Base-by-base conservation (phyloP, 1,140 invertebrate genomes). In the Lepidotrigona ventralis region DNA sequence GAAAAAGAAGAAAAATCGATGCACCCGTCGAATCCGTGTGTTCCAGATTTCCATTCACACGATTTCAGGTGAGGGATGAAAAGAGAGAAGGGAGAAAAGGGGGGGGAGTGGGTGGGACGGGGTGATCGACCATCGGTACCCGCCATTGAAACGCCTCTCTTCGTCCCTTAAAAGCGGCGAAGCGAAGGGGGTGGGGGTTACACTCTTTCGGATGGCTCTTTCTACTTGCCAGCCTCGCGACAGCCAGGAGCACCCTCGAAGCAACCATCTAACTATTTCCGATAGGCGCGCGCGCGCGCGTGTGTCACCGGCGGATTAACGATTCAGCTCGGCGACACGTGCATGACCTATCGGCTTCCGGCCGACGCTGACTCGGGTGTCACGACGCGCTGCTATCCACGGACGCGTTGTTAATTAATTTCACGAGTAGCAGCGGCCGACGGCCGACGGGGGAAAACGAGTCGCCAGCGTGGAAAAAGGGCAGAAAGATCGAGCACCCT, bases 341-440 rank as follows among this genome's bases (percentile, higher is more conserved):
- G 80, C 80, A 82, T 77, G 80, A 82, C 73, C 80, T 82, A 77
- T 82, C 80, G 80, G 73, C 54, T 77, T 60, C 53, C 70, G 14
- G 70, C 70, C 39, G 33, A 74, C 80, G 79, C 17, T 46, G 73
- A 77, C 80, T 81, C 39, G 11, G 11, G 53, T 58, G 72, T 56
- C 66, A 69, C 53, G 53, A 66, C 26, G 63, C 33, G 33, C 56
- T 23, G 56, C 60, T 77, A 77, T n/a, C 60, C 63, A 66, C 72
- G 80, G 53, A 81, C 56, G 73, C 54, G 64, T 77, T 69, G 64
- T 69, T 81, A 82, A 82, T 82, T 77, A 82, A 82, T 82, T 82
- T 82, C 51, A 56, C 64, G 53, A 82, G 73, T 68, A 69, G 75
- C 58, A 21, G 3, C 60, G 39, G 6, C 39, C 39, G 8, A 46